Conservation (phyloP, 2,888 invertebrate species). For the Harpalus rubripes region DNA sequence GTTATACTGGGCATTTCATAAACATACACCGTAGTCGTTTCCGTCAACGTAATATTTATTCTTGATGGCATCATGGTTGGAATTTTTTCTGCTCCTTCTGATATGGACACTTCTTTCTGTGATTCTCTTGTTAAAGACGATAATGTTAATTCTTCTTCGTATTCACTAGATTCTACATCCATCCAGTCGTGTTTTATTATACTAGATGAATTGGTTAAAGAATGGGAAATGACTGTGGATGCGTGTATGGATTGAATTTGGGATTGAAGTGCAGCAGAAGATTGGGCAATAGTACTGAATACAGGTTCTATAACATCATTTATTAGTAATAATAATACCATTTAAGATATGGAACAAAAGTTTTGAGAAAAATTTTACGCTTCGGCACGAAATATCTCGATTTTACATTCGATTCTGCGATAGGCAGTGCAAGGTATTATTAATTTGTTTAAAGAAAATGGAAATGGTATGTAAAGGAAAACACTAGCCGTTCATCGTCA, state of each 20-base stretch:
- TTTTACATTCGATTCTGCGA: too few relatives aligned
- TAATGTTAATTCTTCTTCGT: neutral
- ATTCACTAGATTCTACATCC: neutral
- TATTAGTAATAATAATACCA: neutral
- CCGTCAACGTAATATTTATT: slow-evolving; percentile 82
- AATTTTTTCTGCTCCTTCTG: slow-evolving; percentile 22
- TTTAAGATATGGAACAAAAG: too few relatives aligned
- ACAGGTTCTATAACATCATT: neutral
- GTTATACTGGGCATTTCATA: slow-evolving; percentile 84
- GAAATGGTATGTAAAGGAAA: too few relatives aligned
- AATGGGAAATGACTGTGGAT: neutral
- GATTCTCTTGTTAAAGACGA: slow-evolving; percentile 15
- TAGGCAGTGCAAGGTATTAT: too few relatives aligned
- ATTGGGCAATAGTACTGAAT: slow-evolving; percentile 15
- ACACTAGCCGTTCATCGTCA: too few relatives aligned
- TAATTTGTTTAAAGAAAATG: too few relatives aligned
- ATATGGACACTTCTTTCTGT: neutral
- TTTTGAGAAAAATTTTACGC: too few relatives aligned
- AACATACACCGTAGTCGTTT: slow-evolving; percentile 83
- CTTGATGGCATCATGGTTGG: slow-evolving; percentile 78
- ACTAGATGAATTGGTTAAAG: neutral
- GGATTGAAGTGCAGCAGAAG: slow-evolving; percentile 19
- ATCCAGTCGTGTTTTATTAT: slow-evolving; percentile 18
- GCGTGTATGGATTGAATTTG: slow-evolving; percentile 37
- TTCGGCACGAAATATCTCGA: too few relatives aligned